These are phyloP conservation scores for Rostratula benghalensis DNA, from an alignment of 2,113 vertebrate species.

Conservation along the genomic window DNA sequence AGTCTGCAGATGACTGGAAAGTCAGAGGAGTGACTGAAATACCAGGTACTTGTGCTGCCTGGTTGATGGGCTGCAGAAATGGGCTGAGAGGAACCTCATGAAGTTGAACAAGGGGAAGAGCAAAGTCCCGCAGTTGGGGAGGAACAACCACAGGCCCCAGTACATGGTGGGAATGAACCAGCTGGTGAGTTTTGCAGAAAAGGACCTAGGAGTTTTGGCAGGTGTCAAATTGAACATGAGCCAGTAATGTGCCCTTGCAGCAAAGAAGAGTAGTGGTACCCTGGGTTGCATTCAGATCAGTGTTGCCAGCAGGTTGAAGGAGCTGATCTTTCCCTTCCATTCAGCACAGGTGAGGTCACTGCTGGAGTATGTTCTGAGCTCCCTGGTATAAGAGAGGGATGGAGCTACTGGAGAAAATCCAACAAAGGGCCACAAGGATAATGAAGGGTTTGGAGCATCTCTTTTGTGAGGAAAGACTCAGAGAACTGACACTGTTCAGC, in stretches of 20 bases:
- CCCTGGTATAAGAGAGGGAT: not conserved
- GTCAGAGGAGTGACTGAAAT: not conserved
- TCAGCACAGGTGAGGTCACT: not conserved
- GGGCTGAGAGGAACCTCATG: not conserved
- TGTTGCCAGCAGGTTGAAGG: not conserved
- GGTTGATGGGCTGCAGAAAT: not conserved
- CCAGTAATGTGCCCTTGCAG: not conserved
- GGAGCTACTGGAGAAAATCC: not conserved
- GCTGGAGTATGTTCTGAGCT: not conserved
- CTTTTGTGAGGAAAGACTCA: not conserved
- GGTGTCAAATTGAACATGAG: not conserved
- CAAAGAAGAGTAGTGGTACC: not conserved
- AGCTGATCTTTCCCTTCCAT: not conserved
- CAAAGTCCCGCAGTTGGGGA: not conserved
- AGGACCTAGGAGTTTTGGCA: not conserved
- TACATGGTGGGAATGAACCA: not conserved
- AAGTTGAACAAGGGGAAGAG: not conserved
- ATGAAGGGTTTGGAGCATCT: not conserved
- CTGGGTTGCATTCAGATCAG: not conserved
- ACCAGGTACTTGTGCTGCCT: not conserved
- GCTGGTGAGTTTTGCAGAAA: not conserved
- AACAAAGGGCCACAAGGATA: no score
- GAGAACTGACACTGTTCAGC: not conserved
- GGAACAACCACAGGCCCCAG: not conserved
- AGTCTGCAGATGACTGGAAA: not conserved